These are phyloP conservation scores for Andricus curvator DNA, from an alignment of 2,888 invertebrate species.

Conservation along the genomic window DNA sequence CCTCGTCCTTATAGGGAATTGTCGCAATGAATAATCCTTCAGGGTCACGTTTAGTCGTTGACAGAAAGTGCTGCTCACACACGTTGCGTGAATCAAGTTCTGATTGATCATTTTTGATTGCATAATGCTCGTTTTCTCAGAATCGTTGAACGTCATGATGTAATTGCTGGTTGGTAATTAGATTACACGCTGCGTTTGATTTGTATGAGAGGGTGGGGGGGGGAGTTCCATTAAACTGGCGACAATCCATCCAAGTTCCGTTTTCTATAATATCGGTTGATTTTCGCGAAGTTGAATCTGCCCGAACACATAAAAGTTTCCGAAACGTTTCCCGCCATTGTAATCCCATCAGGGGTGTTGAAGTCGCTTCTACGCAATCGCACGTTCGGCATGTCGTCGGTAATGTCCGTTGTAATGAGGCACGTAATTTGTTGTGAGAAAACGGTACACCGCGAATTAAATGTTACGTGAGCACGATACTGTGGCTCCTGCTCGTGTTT, in stretches of 20 bases:
- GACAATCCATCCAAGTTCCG: conserved; percentile 59
- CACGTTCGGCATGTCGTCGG: no score
- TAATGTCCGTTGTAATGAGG: no score
- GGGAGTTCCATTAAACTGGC: conserved; percentile 34
- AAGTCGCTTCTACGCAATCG: background rate
- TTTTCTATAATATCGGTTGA: conserved; percentile 40
- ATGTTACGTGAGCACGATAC: background rate
- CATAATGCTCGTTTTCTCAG: background rate
- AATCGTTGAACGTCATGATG: conserved; percentile 11
- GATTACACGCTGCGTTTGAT: background rate
- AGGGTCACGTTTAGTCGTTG: conserved; percentile 34
- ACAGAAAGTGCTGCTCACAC: background rate
- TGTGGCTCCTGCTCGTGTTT: background rate
- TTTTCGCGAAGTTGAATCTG: conserved; percentile 41
- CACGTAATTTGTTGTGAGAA: background rate
- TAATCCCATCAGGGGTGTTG: background rate
- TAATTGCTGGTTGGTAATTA: background rate
- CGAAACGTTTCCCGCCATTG: background rate
- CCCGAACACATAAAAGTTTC: background rate
- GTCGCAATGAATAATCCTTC: conserved; percentile 47
- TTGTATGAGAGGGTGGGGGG: background rate
- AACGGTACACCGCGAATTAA: background rate
- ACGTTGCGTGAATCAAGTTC: background rate
- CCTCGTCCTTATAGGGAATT: no score
- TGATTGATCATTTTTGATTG: background rate